Evolutionary conservation across 2,797 vertebrate genomes (phyloP), one percentile per base, ranked within the genome.

Genomic region (Neosilurus hyrtlii): DNA sequence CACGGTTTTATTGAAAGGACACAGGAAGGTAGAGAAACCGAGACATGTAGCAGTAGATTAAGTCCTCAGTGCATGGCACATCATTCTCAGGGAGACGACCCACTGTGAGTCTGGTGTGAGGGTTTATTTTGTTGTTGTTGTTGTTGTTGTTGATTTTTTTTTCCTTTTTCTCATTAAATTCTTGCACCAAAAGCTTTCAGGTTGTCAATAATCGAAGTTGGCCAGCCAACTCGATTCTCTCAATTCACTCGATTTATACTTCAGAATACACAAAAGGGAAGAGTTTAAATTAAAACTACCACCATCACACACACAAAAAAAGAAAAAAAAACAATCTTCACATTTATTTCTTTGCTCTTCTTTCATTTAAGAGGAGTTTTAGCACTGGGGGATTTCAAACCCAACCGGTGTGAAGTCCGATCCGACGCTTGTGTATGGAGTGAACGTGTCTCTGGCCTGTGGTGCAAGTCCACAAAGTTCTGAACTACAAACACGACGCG

Each of bases 11-110:
- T 94, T 95, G 92, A 95, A 95, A 95, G 93, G 93, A 93, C 94
- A 95, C 93, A 91, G 90, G 92, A 93, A 93, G 92, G 92, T 94
- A 91, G 91, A 89, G 91, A 94, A 92, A 94, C 91, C 88, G 92
- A 92, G 91, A 94, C 91, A 93, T 91, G 93, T 94, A 94, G 92
- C 92, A 86, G 93, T 91, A 92, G 93, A 93, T 93, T 92, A 93
- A 93, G 92, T 95, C 94, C 93, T 94, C 93, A 94, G 94, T 95
- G 94, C 94, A 95, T 94, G 94, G 94, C 94, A 95, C 88, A 88
- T 88, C 94, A 93, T 95, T 95, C 93, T 94, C 92, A 90, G 92
- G 93, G 93, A 94, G 92, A 94, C 94, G 94, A 95, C 94, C 93
- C 94, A 95, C 91, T 95, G 94, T 95, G 94, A 95, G 94, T 95